Evolutionary conservation across 2,888 invertebrate species (phyloP), one percentile per base, ranked within the genome.

Genomic region (Hedychridium roseum): DNA sequence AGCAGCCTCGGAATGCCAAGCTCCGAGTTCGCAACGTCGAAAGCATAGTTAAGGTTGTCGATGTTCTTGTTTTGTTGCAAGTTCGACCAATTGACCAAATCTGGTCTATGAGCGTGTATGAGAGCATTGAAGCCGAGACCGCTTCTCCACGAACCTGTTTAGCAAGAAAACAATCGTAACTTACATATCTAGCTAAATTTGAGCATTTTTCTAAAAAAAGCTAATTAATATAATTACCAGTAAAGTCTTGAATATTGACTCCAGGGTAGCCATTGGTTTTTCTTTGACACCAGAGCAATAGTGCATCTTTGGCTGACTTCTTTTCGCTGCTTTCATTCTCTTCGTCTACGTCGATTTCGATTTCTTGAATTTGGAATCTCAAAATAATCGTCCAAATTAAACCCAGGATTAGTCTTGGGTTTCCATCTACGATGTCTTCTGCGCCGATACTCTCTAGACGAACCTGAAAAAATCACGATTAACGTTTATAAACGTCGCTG

Each of bases 371-470:
- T 85, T 98, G 97, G 85, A 99, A 99, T 54, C 98, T 85, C 61
- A 99, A 85, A 82, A 99, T 99, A 74, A 99, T 99, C 52, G 98
- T 99, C 98, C 98, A 99, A 66, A 99, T 97, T 41, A 99, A 86
- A 67, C 98, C 98, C 59, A 99, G 87, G 78, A 98, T 99, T 59
- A 99, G 86, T 38, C 97, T 86, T 31, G 94, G 96, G 83, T 98
- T 98, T 21, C 97, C 95, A 80, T 99, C 98, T 55, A 97, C 96
- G 62, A 99, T 98, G 80, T 99, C 98, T 81, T 98, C 97, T 11
- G 98, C 97, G 58, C 98, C 98, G 73, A 99, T 98, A 71, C 96
- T 97, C 83, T 98, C 98, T 79, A 98, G 82, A 37, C 97, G 90
- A 50, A 98, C 94, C 94, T 94, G 48, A 20, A 36, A 11, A 21